Base-by-base conservation (phyloP, 1,140 invertebrate species). In the Diachasmimorpha longicaudata region DNA sequence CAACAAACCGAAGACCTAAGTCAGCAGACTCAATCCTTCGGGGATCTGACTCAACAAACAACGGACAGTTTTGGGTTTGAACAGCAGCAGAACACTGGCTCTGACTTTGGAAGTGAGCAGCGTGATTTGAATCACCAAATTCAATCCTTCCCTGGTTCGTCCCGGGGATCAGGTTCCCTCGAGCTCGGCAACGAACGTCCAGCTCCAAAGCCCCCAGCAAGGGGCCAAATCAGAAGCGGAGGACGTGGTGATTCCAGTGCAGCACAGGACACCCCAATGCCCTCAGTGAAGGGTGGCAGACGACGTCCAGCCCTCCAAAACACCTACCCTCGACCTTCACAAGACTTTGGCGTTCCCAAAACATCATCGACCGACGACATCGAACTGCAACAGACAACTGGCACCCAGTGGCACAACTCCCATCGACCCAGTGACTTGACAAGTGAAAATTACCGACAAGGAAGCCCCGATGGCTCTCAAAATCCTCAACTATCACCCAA, bases 351-450 rank as follows among this genome's bases (percentile, higher is more conserved):
- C 21, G 25, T 52, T 11, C 16, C 9, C 13, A 13, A 44, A 0
- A 73, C 75, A 8, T 2, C 68, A 21, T 42, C 72, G n/a, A 55
- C 75, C n/a, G 77, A 78, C n/a, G 55, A 78, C 16, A n/a, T n/a
- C n/a, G 70, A 74, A 52, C 16, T 39, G 8, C 23, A 75, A n/a
- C 69, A 70, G 52, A 70, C 36, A 23, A 9, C 23, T 21, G 16
- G 19, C 25, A 48, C 13, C 6, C 36, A 79, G 25, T 83, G 82
- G 81, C 81, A 83, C 55, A 76, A 79, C 10, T 78, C 74, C 13
- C 82, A 84, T 58, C 76, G 80, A 44, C 77, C 81, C 46, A 78
- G 77, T 55, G 81, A 84, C 46, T 74, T 77, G 36, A 81, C 78
- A 70, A 72, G 67, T 37, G 74, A 75, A 16, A 72, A 81, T 42